Percentiles rank a stretch among this genome's conserved stretches.
These are phyloP conservation scores for Porites evermanni DNA, from an alignment of 92 coral and sea anemone species.

Conservation along the genomic window DNA sequence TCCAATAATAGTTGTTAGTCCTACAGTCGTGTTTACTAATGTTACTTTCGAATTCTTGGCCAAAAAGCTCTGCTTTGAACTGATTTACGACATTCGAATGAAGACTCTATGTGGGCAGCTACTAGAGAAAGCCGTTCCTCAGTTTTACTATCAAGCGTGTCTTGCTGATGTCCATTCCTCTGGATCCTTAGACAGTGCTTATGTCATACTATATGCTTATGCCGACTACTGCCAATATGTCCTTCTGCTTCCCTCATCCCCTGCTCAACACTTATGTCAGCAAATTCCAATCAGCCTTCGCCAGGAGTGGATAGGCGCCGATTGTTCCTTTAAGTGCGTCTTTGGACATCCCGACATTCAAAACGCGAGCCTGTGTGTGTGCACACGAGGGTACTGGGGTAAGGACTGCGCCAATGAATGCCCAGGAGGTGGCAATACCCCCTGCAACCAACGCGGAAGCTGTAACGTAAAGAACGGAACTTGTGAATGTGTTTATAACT, in stretches of 20 bases:
- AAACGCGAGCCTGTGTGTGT: slow-evolving; percentile 71
- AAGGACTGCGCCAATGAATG: slow-evolving; percentile 79
- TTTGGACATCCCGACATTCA: slow-evolving; percentile 75
- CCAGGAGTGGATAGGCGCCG: slow-evolving; percentile 79
- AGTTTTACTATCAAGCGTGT: slow-evolving; percentile 81
- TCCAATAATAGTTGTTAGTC: slow-evolving; percentile 51
- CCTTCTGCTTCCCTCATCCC: slow-evolving; percentile 67
- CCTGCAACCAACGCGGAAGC: slow-evolving; percentile 85
- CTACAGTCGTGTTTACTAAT: slow-evolving; percentile 59
- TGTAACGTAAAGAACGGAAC: slow-evolving; percentile 77
- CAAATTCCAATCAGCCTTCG: slow-evolving; percentile 66
- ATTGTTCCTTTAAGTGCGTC: slow-evolving; percentile 81
- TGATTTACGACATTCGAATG: slow-evolving; percentile 68
- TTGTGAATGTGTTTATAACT: slow-evolving; percentile 89
- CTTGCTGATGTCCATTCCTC: slow-evolving; percentile 76
- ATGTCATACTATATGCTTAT: slow-evolving; percentile 74
- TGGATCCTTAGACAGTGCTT: slow-evolving; percentile 68
- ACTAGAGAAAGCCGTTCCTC: slow-evolving; percentile 60
- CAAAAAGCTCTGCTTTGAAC: slow-evolving; percentile 61
- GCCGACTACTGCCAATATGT: slow-evolving; percentile 84
- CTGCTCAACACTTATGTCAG: slow-evolving; percentile 79
- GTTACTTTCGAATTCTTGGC: slow-evolving; percentile 71
- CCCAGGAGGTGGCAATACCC: slow-evolving; percentile 93
- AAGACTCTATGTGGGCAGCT: slow-evolving; percentile 61
- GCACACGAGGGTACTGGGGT: slow-evolving; percentile 94